Conservation (phyloP, 1,140 invertebrate species). For the Hyphantria cunea region DNA sequence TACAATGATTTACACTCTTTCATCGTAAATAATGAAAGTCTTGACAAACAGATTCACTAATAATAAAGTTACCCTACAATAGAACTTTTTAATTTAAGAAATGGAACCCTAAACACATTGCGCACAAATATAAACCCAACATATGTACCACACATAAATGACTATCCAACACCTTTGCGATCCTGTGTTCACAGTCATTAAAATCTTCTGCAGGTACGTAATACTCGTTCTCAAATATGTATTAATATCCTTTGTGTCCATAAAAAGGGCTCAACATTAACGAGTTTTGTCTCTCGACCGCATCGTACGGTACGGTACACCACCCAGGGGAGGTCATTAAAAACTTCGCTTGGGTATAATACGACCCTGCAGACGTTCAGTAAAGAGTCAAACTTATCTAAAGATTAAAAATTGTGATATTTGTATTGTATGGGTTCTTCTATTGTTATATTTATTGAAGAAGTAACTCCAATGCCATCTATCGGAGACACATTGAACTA, state of each 20-base stretch:
- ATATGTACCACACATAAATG: slow-evolving; percentile 1
- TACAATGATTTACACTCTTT: too few relatives aligned
- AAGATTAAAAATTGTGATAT: slow-evolving; percentile 7
- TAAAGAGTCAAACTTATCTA: slow-evolving; percentile 3
- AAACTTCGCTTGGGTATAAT: slow-evolving; percentile 32
- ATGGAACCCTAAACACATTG: too few relatives aligned
- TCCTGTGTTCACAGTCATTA: slow-evolving; percentile 1
- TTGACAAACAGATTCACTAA: too few relatives aligned
- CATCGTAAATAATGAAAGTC: too few relatives aligned
- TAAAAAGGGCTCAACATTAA: slow-evolving; percentile 33
- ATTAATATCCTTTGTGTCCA: slow-evolving; percentile 34
- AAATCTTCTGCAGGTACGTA: slow-evolving; percentile 17
- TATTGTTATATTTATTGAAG: too few relatives aligned
- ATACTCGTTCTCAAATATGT: slow-evolving; percentile 31
- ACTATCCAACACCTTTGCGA: slow-evolving; percentile 4
- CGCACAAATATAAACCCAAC: not conserved
- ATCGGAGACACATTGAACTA: too few relatives aligned
- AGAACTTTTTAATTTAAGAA: too few relatives aligned
- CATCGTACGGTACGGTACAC: slow-evolving; percentile 17
- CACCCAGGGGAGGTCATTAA: slow-evolving; percentile 29
- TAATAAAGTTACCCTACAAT: too few relatives aligned
- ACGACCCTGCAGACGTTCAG: slow-evolving; percentile 18
- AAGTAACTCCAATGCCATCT: too few relatives aligned
- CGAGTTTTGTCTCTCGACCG: slow-evolving; percentile 28
- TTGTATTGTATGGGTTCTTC: too few relatives aligned